A percentile compares a stretch with the other conserved stretches of the same genome.
These are phyloP conservation scores for Linnaemya vulpina DNA, from an alignment of 2,888 invertebrate species.

Conservation along the genomic window DNA sequence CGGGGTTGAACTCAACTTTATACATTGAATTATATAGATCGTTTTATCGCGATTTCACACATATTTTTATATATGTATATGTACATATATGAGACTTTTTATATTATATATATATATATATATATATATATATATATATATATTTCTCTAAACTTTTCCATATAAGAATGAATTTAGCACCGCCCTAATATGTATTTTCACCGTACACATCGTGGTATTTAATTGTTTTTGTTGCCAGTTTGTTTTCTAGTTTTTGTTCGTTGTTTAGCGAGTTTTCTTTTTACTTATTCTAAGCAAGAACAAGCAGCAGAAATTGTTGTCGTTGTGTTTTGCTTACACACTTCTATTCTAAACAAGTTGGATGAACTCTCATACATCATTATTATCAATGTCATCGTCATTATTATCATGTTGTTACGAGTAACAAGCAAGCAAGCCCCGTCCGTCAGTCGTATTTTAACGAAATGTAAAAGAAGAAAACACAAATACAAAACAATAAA, in stretches of 20 bases:
- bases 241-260: conserved; percentile 61
- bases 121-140: too few species aligned
- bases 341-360: conserved; percentile 80
- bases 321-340: conserved; percentile 59
- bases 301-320: conserved; percentile 60
- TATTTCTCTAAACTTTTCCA: background rate
- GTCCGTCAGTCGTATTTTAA: conserved; percentile 18
- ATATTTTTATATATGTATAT: too few species aligned
- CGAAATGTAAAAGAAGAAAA: conserved; percentile 39
- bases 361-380: conserved; percentile 76
- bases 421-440: conserved; percentile 22
- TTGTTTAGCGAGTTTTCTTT: conserved; percentile 37
- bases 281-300: conserved; percentile 48
- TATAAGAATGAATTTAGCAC: background rate
- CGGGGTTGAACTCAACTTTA: too few species aligned
- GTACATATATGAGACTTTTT: too few species aligned
- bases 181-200: conserved; percentile 16
- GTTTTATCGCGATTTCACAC: too few species aligned
- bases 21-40: too few species aligned
- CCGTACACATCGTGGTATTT: conserved; percentile 21
- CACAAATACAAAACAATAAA: conserved; percentile 33
- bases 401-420: conserved; percentile 22
- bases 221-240: conserved; percentile 55
- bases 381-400: conserved; percentile 22
- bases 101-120: too few species aligned